Base-by-base conservation (phyloP, 2,888 invertebrate species). In the Thymelicus lineola region DNA sequence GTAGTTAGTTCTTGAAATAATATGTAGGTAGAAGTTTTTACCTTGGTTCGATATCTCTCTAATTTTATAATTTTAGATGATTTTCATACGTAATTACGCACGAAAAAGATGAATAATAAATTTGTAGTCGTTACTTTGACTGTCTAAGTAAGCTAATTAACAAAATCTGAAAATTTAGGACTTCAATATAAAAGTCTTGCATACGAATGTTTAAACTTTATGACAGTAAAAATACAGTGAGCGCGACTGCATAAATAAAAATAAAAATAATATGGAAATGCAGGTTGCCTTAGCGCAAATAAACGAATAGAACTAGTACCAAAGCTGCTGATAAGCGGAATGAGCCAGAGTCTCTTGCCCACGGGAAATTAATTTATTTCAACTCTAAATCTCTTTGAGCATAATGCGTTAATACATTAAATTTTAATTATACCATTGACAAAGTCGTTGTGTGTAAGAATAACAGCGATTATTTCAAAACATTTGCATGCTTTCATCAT, bases 331-430 rank as follows among this genome's bases (percentile, higher is more conserved):
- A 88, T 89, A 88, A 87, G 83, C 82, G 82, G 75, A 88, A 88
- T 88, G 84, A 86, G 86, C 28, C 28, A 28, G 28, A 28, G n/a
- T n/a, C 83, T 83, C 75, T 80, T 79, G 77, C 88, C 86, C 77
- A 67, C 70, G 84, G 84, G 82, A 84, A 84, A 86, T 86, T 82
- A 80, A 86, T 88, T 87, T 84, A 82, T 86, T 86, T 86, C 84
- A 82, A 83, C 55, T 57, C 57, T 57, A 45, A 20, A n/a, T 65
- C 45, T 63, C 38, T 58, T 36, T 58, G 9, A 35, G 35, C 28
- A 55, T 1, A 35, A 55, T 55, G 35, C 14, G 55, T 35, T 9
- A 35, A 35, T 14, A 9, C 6, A 53, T 53, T 53, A 15, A 53
- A 20, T n/a, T 55, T 55, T 14, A 55, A 55, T 55, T 55, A 55